Percentiles rank a stretch among this genome's conserved stretches.
Evolutionary conservation across 1,140 invertebrate species (phyloP).

Genomic region (Cyclina sinensis): DNA sequence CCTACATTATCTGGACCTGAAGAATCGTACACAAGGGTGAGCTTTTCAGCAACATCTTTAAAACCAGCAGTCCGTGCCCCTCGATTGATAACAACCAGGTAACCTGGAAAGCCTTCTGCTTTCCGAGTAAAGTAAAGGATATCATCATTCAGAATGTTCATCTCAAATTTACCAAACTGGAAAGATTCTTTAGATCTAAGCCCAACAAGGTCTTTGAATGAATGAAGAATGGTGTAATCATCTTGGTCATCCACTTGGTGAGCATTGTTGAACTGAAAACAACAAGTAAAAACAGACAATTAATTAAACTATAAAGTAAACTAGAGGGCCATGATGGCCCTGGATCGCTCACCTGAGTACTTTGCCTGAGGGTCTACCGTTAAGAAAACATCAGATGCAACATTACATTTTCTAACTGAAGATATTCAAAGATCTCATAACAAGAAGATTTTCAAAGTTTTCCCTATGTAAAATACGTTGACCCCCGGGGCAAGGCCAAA

Average conservation of each 20-base stretch:
- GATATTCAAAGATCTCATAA: no score
- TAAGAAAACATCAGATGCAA: no score
- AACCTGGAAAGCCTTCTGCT: conserved; percentile 82
- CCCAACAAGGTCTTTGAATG: conserved; percentile 79
- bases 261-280: conserved; percentile 79
- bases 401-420: no score
- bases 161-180: conserved; percentile 82
- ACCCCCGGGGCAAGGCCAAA: no score
- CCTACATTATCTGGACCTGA: background rate
- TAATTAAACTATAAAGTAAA: no score
- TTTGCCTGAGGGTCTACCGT: no score
- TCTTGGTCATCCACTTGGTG: conserved; percentile 78
- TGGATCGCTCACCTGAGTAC: no score
- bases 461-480: no score
- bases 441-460: no score
- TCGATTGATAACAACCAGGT: conserved; percentile 82
- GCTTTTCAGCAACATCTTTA: conserved; percentile 55
- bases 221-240: conserved; percentile 71
- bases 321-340: no score
- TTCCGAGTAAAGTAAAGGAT: conserved; percentile 82
- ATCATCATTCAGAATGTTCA: conserved; percentile 71
- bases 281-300: no score
- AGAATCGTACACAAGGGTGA: conserved; percentile 76
- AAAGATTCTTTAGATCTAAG: conserved; percentile 84
- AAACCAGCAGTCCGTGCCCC: conserved; percentile 70